phyloP scores from a whole-genome alignment of 2,888 invertebrate species.

The Scaptomyza tumidula region DNA sequence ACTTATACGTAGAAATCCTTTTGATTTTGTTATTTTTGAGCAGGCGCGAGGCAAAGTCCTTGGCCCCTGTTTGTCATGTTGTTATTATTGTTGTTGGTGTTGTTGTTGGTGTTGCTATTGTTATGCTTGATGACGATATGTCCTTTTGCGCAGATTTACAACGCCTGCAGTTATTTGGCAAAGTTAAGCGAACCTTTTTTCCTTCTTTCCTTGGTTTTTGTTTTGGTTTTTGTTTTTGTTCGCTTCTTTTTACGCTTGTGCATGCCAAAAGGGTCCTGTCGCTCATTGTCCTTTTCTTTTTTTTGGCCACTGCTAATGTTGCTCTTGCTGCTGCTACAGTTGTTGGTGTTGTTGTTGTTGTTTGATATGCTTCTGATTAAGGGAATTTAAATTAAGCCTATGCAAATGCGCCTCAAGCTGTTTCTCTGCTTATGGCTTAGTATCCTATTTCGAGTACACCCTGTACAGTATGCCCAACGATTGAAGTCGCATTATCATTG shows the following conservation, averaged over 20 bases:
- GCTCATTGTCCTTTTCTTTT: slow-evolving; percentile 63
- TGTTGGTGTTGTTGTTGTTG: slow-evolving; percentile 41
- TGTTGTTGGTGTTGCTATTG: slow-evolving; percentile 40
- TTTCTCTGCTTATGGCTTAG: slow-evolving; percentile 24
- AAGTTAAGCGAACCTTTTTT: slow-evolving; percentile 72
- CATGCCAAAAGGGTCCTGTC: slow-evolving; percentile 65
- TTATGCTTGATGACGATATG: slow-evolving; percentile 57
- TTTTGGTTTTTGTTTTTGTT: neutral
- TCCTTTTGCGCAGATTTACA: slow-evolving; percentile 61
- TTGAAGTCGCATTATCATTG: slow-evolving; percentile 42
- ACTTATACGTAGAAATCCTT: slow-evolving; percentile 79
- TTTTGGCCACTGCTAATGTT: slow-evolving; percentile 25
- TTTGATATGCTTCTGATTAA: slow-evolving; percentile 70
- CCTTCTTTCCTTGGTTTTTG: neutral
- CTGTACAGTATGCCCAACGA: neutral
- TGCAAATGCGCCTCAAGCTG: slow-evolving; percentile 76
- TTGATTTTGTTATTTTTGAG: slow-evolving; percentile 75
- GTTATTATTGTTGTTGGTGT: slow-evolving; percentile 19
- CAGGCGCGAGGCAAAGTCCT: slow-evolving; percentile 18
- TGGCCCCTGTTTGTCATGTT: slow-evolving; percentile 9
- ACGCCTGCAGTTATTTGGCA: slow-evolving; percentile 77
- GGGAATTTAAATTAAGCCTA: slow-evolving; percentile 80
- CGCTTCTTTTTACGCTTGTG: slow-evolving; percentile 31
- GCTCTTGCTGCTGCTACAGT: slow-evolving; percentile 19
- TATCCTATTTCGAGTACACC: slow-evolving; percentile 43